Evolutionary conservation across 2,888 invertebrate species (phyloP), one percentile per base, ranked within the genome.

Genomic region (Anthophora plumipes): DNA sequence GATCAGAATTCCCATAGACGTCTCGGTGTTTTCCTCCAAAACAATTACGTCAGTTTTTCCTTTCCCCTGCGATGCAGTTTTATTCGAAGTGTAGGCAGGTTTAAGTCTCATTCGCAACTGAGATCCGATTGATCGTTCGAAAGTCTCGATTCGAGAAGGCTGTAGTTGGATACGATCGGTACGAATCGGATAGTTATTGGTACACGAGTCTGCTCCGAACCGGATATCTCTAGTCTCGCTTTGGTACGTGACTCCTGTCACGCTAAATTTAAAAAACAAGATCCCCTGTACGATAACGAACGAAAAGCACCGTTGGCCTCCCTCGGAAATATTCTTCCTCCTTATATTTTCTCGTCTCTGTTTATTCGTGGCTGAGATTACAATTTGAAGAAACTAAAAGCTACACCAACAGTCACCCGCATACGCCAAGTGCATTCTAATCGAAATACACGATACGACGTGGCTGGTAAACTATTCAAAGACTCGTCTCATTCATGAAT

Each of bases 201-300:
- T 61, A 72, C 61, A 61, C 67, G 66, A 68, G 79, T 87, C 88
- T 75, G 88, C 86, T 22, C 78, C 59, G 52, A 90, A 89, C 90
- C 86, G 87, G 90, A 90, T 90, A 85, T 82, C 83, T 84, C 87
- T 83, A 83, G 87, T 83, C 71, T 52, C 59, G 63, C 7, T 25
- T 25, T 22, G 17, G 37, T 12, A 22, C 37, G 63, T 31, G 7
- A 43, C 48, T 48, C n/a, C 70, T 61, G 25, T 48, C 59, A 43
- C 61, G 77, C 37, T 39, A 57, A 77, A 81, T 60, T 57, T 25
- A 25, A 57, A 80, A 57, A 59, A 60, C 43, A 14, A 31, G 22
- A 37, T 31, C 75, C 39, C 14, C 17, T 14, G 25, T 20, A 11
- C n/a, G 71, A 67, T 68, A 63, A 77, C 37, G 17, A 25, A 75